Percentiles rank a stretch among this genome's conserved stretches.
Conservation (phyloP, 2,888 invertebrate genomes). For the Rhamnusium bicolor region DNA sequence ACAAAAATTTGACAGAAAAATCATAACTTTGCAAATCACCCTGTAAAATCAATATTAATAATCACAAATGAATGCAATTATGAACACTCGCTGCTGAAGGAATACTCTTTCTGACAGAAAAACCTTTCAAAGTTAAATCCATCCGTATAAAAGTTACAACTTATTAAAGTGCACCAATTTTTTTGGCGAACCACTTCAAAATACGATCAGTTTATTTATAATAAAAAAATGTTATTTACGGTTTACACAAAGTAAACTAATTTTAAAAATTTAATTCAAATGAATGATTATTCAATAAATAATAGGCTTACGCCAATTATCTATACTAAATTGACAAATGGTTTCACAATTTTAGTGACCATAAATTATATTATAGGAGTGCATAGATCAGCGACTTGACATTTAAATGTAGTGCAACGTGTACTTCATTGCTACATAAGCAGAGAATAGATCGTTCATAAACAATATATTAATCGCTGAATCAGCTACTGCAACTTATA, state of each 20-base stretch:
- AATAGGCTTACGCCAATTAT: background rate
- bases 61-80: too few species aligned
- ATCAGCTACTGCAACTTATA: constrained; percentile 27
- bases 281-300: constrained; percentile 10
- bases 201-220: too few species aligned
- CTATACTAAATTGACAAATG: constrained; percentile 25
- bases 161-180: too few species aligned
- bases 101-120: too few species aligned
- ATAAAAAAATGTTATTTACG: too few species aligned
- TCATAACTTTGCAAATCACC: too few species aligned
- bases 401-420: constrained; percentile 25
- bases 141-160: too few species aligned
- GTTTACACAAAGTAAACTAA: background rate
- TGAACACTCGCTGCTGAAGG: too few species aligned
- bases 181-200: too few species aligned
- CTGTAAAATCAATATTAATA: too few species aligned
- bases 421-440: background rate
- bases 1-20: too few species aligned
- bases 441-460: constrained; percentile 27
- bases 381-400: constrained; percentile 30
- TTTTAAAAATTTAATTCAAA: constrained; percentile 14
- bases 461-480: constrained; percentile 27
- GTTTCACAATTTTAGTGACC: constrained; percentile 21
- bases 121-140: too few species aligned
- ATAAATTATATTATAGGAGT: constrained; percentile 39